These are phyloP conservation scores for Drosophila austrosaltans DNA, from an alignment of 2,888 invertebrate genomes.

Conservation along the genomic window DNA sequence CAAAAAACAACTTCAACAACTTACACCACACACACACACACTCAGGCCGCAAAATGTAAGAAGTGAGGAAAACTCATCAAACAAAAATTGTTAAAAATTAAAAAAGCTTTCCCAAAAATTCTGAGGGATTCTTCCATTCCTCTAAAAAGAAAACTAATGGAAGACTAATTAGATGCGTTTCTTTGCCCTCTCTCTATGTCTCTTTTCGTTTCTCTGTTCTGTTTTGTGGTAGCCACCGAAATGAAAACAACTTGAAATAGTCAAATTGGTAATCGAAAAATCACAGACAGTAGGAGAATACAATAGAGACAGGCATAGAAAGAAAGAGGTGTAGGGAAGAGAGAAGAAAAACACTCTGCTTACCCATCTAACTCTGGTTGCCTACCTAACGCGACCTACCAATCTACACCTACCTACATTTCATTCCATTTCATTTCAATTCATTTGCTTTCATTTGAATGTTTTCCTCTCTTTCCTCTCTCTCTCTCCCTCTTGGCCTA, in stretches of 20 bases:
- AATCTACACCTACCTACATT: constrained; percentile 10
- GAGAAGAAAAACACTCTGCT: constrained; percentile 47
- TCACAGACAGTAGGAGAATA: constrained; percentile 9
- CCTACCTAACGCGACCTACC: constrained; percentile 10
- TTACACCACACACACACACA: neutral
- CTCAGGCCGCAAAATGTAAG: constrained; percentile 65
- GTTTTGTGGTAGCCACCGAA: constrained; percentile 34
- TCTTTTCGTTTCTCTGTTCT: neutral
- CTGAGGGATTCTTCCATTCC: neutral
- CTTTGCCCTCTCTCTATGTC: neutral
- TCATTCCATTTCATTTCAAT: constrained; percentile 12
- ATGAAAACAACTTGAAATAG: constrained; percentile 69
- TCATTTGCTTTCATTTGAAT: constrained; percentile 17
- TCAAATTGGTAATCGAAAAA: constrained; percentile 72
- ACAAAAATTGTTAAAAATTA: constrained; percentile 39
- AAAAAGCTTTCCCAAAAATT: constrained; percentile 25
- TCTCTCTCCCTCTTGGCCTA: neutral
- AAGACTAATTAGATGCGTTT: constrained; percentile 55
- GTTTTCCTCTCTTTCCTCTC: constrained; percentile 11
- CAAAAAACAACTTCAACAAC: constrained; percentile 5
- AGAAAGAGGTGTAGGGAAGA: constrained; percentile 21
- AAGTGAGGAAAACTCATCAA: constrained; percentile 29
- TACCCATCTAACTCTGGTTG: constrained; percentile 4
- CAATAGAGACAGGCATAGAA: neutral
- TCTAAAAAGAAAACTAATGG: constrained; percentile 12